phyloP scores from a whole-genome alignment of 2,113 vertebrate genomes.

The Stigmatopora nigra region DNA sequence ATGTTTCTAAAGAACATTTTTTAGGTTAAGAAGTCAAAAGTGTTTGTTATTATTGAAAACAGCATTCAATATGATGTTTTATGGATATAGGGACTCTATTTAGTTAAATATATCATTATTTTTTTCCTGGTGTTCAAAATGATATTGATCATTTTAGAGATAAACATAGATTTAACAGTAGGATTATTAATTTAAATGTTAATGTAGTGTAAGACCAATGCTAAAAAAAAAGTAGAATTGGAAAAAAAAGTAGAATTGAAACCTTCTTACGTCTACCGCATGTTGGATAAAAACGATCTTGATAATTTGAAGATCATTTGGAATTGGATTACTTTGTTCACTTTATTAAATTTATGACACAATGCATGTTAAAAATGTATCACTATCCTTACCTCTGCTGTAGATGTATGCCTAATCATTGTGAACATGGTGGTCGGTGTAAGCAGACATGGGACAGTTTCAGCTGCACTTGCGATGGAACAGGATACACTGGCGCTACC shows the following conservation, averaged over 20 bases:
- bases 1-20: slow-evolving; percentile 1
- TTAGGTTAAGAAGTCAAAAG: neutral
- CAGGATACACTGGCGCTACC: slow-evolving; percentile 88
- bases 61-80: neutral
- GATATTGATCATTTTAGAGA: neutral
- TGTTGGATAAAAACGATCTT: neutral
- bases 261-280: neutral
- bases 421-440: slow-evolving; percentile 89
- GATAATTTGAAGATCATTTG: neutral
- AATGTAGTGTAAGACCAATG: too few species aligned
- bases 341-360: neutral
- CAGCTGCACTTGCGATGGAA: slow-evolving; percentile 88
- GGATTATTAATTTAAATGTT: too few species aligned
- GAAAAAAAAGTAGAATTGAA: neutral
- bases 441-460: slow-evolving; percentile 94
- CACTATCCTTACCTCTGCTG: slow-evolving; percentile 7
- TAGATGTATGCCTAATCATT: slow-evolving; percentile 96
- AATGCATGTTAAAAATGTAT: neutral
- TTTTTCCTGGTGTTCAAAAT: neutral
- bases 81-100: too few species aligned
- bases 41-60: neutral
- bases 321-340: neutral
- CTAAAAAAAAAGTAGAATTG: neutral
- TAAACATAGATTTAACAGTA: neutral
- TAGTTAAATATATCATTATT: neutral